These are phyloP conservation scores for Noctua janthe DNA, from an alignment of 2,888 invertebrate genomes.

Conservation along the genomic window DNA sequence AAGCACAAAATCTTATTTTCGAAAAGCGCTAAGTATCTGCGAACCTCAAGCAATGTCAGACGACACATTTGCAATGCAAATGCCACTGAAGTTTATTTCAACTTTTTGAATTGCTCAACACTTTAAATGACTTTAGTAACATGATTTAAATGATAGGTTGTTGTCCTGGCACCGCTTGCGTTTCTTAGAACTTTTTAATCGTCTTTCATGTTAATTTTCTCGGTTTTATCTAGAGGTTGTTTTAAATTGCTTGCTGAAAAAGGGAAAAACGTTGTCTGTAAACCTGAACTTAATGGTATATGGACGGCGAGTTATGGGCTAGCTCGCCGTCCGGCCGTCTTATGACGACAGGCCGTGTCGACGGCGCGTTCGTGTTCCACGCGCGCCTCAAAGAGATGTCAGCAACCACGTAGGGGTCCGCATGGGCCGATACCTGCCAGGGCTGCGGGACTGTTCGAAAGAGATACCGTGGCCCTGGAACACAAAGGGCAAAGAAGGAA, in stretches of 20 bases:
- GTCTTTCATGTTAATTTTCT: constrained; percentile 48
- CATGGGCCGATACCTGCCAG: too few relatives aligned
- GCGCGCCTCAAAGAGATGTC: too few relatives aligned
- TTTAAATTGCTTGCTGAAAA: constrained; percentile 11
- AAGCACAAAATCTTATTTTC: constrained; percentile 36
- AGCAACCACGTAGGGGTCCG: too few relatives aligned
- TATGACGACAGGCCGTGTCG: too few relatives aligned
- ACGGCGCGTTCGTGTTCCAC: too few relatives aligned
- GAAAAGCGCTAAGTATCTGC: constrained; percentile 42
- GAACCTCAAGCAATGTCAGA: constrained; percentile 47
- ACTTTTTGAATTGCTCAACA: constrained; percentile 65
- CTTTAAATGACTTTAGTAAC: constrained; percentile 65
- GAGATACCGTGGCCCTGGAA: too few relatives aligned
- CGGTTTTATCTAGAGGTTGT: constrained; percentile 23
- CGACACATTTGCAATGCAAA: constrained; percentile 61
- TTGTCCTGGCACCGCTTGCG: constrained; percentile 35
- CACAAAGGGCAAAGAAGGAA: too few relatives aligned
- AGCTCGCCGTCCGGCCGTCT: too few relatives aligned
- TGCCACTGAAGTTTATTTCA: constrained; percentile 40
- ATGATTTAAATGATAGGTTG: constrained; percentile 64
- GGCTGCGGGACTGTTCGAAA: too few relatives aligned
- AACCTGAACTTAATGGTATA: background rate
- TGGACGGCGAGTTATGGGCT: too few relatives aligned
- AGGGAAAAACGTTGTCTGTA: background rate
- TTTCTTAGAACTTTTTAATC: constrained; percentile 54